Base-by-base conservation (phyloP, 2,888 invertebrate species). In the Apeira syringaria region DNA sequence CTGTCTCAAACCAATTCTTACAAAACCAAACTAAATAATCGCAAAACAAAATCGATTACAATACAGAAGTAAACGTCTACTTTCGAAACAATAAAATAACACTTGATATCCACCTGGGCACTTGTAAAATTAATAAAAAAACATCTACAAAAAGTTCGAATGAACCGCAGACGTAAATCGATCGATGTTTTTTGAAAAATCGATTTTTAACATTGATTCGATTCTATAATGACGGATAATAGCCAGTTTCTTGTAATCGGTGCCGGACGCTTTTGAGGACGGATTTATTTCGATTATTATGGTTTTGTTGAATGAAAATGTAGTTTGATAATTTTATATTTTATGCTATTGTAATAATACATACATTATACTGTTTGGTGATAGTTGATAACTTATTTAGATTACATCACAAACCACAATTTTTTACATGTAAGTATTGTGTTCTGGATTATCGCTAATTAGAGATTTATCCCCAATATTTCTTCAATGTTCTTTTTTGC, bases 151-250 rank as follows among this genome's bases (percentile, higher is more conserved):
- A 66, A 66, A 59, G 56, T 52, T 50, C 51, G 47, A 59, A 33
- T 56, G 55, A 71, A 81, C 81, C 80, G 73, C 81, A 80, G 67
- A 74, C 68, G 57, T 52, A 70, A 75, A 74, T 64, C 66, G 70
- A 64, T 59, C 53, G 60, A 50, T 63, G 66, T 74, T 75, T 80
- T 74, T 74, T 68, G 64, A 66, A 67, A 63, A 68, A 69, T 68
- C 51, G 50, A 50, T 67, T 72, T 67, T 69, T 69, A 50, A 66
- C 53, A 66, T 68, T 72, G 64, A 71, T 74, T 70, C 69, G 69
- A 59, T 67, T 66, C 63, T 61, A 63, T 71, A 71, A 72, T 76
- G 71, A 68, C 61, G 51, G 60, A 62, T 72, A 71, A 71, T 71
- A 61, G 61, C 56, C 53, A 34, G 53, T 56, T 52, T 56, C 47